Evolutionary conservation across 2,113 vertebrate genomes (phyloP).

Genomic region (Anseranas semipalmata): DNA sequence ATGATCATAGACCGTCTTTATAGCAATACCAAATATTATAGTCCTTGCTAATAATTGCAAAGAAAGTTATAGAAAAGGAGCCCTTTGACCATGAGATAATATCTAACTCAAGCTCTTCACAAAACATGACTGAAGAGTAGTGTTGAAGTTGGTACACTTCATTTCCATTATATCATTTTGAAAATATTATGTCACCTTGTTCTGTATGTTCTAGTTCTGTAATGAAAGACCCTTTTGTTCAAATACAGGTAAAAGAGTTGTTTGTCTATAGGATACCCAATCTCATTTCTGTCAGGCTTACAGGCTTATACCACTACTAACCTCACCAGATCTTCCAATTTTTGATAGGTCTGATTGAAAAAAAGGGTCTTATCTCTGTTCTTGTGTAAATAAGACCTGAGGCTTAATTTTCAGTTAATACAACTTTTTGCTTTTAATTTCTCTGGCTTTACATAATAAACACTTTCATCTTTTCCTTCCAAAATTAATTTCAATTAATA

Average conservation of each 20-base stretch:
- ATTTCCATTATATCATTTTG: conserved; percentile 23
- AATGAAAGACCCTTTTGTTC: conserved; percentile 32
- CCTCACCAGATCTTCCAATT: not conserved
- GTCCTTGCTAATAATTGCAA: conserved; percentile 8
- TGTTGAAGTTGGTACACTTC: not conserved
- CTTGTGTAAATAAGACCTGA: not conserved
- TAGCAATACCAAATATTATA: conserved; percentile 9
- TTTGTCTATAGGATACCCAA: conserved; percentile 2
- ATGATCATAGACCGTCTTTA: conserved; percentile 7
- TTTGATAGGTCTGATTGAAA: conserved; percentile 7
- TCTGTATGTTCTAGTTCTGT: not conserved
- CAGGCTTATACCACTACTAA: not conserved
- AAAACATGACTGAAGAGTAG: not conserved
- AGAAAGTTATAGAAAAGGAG: not conserved
- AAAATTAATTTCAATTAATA: conserved; percentile 29
- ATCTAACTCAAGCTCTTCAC: not conserved
- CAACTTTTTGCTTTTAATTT: conserved; percentile 8
- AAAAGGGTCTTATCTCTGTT: not conserved
- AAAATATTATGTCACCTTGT: conserved; percentile 37
- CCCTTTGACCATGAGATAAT: not conserved
- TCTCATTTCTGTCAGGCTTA: not conserved
- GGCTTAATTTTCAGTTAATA: conserved; percentile 10
- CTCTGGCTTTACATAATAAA: conserved; percentile 24
- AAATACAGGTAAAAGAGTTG: not conserved
- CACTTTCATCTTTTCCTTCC: not conserved